Percentiles rank a stretch among this genome's conserved stretches.
Conservation (phyloP, 2,113 vertebrate species). For the Actenoides hombroni region DNA sequence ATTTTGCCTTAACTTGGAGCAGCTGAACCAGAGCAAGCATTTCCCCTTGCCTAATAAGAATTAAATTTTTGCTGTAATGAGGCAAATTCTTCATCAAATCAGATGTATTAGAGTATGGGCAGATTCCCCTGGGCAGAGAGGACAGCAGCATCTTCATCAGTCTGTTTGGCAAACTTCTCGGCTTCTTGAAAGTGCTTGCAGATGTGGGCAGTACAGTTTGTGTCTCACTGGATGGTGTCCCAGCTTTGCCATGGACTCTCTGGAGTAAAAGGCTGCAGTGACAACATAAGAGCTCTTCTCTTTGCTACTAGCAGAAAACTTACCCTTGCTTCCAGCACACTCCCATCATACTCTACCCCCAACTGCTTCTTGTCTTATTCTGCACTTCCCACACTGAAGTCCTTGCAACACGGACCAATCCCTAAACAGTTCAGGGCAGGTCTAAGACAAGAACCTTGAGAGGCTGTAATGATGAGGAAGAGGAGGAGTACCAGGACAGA, state of each 20-base stretch:
- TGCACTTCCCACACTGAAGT: neutral
- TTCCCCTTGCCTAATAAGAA: neutral
- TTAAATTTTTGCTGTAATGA: neutral
- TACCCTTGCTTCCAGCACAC: neutral
- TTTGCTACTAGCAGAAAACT: neutral
- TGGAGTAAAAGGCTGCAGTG: neutral
- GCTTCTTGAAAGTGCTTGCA: neutral
- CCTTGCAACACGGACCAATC: neutral
- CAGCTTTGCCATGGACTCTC: neutral
- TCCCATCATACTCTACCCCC: neutral
- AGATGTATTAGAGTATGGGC: neutral
- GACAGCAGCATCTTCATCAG: neutral
- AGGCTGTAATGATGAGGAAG: neutral
- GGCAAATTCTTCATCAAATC: neutral
- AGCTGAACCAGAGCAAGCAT: neutral
- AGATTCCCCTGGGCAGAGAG: neutral
- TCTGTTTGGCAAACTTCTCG: neutral
- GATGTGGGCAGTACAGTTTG: neutral
- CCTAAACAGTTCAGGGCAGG: neutral
- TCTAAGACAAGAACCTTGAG: neutral
- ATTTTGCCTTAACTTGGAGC: neutral
- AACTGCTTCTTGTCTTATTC: neutral
- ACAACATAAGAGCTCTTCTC: neutral
- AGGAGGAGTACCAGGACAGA: neutral
- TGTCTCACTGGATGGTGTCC: neutral